Percentiles rank a stretch among this genome's conserved stretches.
These are phyloP conservation scores for Cerceris ruficornis DNA, from an alignment of 2,888 invertebrate species.

Conservation along the genomic window DNA sequence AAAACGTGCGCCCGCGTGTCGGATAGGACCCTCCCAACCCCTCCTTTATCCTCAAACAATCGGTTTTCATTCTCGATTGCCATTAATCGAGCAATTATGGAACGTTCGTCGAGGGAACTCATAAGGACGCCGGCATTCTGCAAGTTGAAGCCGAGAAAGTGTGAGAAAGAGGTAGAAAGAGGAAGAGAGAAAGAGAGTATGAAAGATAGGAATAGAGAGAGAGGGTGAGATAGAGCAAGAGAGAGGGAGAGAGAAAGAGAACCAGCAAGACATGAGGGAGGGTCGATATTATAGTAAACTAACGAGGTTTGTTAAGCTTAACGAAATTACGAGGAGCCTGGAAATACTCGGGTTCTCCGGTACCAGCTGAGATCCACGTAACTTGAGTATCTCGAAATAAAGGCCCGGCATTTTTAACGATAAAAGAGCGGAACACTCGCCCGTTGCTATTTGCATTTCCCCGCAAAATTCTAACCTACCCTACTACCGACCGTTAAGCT, in stretches of 20 bases:
- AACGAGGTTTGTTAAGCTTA: slow-evolving; percentile 54
- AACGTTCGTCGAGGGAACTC: neutral
- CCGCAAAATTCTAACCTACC: neutral
- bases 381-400: slow-evolving; percentile 15
- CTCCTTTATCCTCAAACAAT: neutral
- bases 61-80: neutral
- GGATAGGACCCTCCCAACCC: too few species aligned
- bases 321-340: slow-evolving; percentile 48
- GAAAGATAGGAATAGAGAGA: neutral
- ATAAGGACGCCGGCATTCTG: neutral
- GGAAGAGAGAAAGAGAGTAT: neutral
- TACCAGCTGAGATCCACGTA: slow-evolving; percentile 6
- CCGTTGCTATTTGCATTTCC: neutral
- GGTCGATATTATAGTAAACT: slow-evolving; percentile 33
- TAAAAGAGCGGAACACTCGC: neutral
- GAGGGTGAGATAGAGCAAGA: neutral
- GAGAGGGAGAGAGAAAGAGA: neutral
- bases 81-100: neutral
- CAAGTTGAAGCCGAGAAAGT: neutral
- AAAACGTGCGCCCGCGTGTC: too few species aligned
- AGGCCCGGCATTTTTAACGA: slow-evolving; percentile 9
- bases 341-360: slow-evolving; percentile 15
- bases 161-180: too few species aligned
- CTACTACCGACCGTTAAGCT: neutral
- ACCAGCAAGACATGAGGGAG: slow-evolving; percentile 4